Percentiles rank a stretch among this genome's conserved stretches.
phyloP scores from a whole-genome alignment of 2,888 invertebrate species.

The Anoncus sp. region DNA sequence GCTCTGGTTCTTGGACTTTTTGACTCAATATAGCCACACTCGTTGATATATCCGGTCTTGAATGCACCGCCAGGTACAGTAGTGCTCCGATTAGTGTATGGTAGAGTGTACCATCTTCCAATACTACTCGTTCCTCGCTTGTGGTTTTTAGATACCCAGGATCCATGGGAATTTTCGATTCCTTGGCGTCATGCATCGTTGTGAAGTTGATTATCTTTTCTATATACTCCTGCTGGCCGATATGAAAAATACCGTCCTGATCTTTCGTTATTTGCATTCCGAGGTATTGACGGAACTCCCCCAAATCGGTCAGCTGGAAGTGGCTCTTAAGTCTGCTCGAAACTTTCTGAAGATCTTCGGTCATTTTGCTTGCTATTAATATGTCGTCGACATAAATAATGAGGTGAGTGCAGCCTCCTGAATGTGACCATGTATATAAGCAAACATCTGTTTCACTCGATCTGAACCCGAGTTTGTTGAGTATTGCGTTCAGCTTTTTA shows the following conservation, averaged over 20 bases:
- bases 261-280: constrained; percentile 54
- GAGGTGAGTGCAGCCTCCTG: constrained; percentile 24
- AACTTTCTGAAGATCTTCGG: neutral
- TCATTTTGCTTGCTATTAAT: constrained; percentile 27
- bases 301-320: constrained; percentile 51
- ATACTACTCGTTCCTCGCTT: neutral
- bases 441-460: constrained; percentile 67
- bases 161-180: constrained; percentile 52
- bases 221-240: constrained; percentile 53
- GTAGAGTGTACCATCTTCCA: constrained; percentile 18
- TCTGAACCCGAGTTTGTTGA: constrained; percentile 50
- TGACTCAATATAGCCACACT: constrained; percentile 35
- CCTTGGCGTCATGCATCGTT: constrained; percentile 56
- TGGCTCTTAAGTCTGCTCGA: no score
- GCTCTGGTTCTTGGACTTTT: constrained; percentile 14
- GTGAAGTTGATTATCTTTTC: constrained; percentile 47
- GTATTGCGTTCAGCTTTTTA: constrained; percentile 28
- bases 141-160: constrained; percentile 33
- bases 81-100: constrained; percentile 26
- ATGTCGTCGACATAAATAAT: constrained; percentile 62
- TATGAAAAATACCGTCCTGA: constrained; percentile 18
- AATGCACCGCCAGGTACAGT: constrained; percentile 37
- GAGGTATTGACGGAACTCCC: constrained; percentile 51
- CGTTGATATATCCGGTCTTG: constrained; percentile 41
- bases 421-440: constrained; percentile 59